Evolutionary conservation across 2,888 invertebrate species (phyloP).

Genomic region (Caenorhabditis wallacei): DNA sequence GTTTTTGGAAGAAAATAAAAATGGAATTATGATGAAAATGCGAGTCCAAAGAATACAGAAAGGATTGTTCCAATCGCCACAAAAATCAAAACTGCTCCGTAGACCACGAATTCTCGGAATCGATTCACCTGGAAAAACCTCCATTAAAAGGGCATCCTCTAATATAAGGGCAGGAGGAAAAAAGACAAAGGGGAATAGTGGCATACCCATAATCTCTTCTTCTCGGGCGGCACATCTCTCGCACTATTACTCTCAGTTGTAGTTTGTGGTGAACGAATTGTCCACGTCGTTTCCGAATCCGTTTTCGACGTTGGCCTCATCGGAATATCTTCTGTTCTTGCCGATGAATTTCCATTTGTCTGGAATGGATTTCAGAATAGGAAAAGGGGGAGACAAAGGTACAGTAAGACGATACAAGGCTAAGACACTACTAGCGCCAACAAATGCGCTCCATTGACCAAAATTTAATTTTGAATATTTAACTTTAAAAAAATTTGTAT

Average conservation of each 20-base stretch:
- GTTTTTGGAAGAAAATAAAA: background rate
- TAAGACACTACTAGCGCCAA: no score
- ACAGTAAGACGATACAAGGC: no score
- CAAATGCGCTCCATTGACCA: no score
- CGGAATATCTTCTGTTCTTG: constrained; percentile 53
- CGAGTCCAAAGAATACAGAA: constrained; percentile 49
- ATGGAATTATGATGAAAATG: constrained; percentile 17
- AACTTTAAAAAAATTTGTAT: no score
- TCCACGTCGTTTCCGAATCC: constrained; percentile 53
- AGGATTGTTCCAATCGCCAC: constrained; percentile 50
- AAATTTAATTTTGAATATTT: no score
- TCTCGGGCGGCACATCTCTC: constrained; percentile 34
- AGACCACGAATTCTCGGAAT: constrained; percentile 60
- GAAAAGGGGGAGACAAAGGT: background rate
- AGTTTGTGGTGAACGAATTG: constrained; percentile 19
- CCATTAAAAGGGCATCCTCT: no score
- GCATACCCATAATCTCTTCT: constrained; percentile 45
- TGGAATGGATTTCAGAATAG: background rate
- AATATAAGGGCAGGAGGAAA: no score
- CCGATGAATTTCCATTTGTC: constrained; percentile 9
- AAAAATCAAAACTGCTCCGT: constrained; percentile 52
- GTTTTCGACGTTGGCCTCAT: constrained; percentile 58
- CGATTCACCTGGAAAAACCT: constrained; percentile 58
- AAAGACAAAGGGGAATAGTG: background rate
- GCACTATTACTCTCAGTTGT: background rate